phyloP scores from a whole-genome alignment of 2,113 vertebrate genomes.

The Alaudala cheleensis region DNA sequence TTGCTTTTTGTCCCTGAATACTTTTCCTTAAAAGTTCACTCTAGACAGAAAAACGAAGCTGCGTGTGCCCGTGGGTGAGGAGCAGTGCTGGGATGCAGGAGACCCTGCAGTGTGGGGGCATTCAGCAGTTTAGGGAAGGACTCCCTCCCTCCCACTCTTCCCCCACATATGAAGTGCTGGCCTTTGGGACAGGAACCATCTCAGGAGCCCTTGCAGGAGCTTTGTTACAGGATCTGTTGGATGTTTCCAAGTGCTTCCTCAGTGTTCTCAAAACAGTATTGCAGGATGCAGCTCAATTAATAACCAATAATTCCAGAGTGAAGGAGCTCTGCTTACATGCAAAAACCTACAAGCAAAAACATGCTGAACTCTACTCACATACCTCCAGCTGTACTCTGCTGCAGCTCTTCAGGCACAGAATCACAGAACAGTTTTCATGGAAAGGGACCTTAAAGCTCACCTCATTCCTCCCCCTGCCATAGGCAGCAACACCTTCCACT shows the following conservation, averaged over 20 bases:
- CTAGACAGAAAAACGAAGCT: not conserved
- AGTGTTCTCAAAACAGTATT: not conserved
- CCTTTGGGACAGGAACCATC: not conserved
- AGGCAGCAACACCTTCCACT: not conserved
- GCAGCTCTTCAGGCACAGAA: not conserved
- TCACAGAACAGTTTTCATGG: not conserved
- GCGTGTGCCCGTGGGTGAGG: not conserved
- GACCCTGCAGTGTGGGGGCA: not conserved
- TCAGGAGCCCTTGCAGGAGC: not conserved
- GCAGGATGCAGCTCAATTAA: not conserved
- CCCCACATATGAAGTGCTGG: fast-evolving
- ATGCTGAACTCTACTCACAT: not conserved
- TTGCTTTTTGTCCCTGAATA: conserved; percentile 4
- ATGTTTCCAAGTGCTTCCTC: not conserved
- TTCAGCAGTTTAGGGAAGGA: not conserved
- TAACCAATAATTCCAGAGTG: not conserved
- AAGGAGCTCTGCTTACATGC: not conserved
- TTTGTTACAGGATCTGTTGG: not conserved
- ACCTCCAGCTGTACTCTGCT: not conserved
- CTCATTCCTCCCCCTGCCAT: not conserved
- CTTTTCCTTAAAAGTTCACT: not conserved
- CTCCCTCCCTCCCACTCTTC: not conserved
- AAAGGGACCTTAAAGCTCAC: not conserved
- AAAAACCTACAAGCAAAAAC: not conserved
- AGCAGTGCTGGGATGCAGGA: not conserved